These are phyloP conservation scores for Siniperca chuatsi DNA, from an alignment of 2,113 vertebrate genomes.

Conservation along the genomic window DNA sequence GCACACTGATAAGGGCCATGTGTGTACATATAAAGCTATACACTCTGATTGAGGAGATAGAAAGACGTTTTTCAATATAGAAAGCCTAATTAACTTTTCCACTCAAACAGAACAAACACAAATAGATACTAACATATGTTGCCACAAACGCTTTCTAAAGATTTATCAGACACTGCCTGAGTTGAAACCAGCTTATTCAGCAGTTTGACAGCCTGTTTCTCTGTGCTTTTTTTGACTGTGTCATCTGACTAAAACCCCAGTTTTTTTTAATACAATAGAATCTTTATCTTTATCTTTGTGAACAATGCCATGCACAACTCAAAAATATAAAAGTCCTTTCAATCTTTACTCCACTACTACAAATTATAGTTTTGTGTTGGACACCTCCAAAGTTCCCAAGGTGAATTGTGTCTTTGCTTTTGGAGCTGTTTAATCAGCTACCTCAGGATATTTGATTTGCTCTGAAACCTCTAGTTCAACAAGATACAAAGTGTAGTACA, in stretches of 20 bases:
- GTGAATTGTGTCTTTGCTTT: neutral
- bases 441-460: neutral
- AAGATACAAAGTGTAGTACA: neutral
- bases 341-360: neutral
- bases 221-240: neutral
- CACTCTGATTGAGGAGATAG: neutral
- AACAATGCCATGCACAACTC: neutral
- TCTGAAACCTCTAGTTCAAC: neutral
- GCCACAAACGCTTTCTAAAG: neutral
- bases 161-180: neutral
- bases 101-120: slow-evolving; percentile 4
- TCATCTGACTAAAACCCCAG: neutral
- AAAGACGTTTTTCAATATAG: neutral
- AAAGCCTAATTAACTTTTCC: slow-evolving; percentile 34
- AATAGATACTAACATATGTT: slow-evolving; percentile 2
- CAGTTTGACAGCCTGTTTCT: neutral
- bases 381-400: neutral
- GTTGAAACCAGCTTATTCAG: neutral
- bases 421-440: neutral
- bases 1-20: neutral
- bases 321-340: neutral
- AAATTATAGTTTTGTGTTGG: neutral
- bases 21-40: neutral
- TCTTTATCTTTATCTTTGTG: neutral
- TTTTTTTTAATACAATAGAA: neutral